Percentiles rank a stretch among this genome's conserved stretches.
Conservation (phyloP, 2,797 vertebrate species). For the Carduelis carduelis region DNA sequence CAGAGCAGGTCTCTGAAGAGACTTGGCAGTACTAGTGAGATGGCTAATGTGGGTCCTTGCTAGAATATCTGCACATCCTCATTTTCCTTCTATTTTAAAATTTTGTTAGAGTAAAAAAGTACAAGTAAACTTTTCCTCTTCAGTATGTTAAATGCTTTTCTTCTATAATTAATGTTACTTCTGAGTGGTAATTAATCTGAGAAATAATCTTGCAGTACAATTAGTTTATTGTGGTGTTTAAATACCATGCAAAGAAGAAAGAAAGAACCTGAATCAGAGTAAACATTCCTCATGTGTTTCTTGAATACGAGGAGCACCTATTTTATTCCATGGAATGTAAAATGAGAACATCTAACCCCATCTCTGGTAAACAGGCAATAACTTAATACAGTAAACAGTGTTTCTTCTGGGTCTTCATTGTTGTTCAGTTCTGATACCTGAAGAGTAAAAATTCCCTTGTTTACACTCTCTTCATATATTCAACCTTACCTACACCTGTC, state of each 20-base stretch:
- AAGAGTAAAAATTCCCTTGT: not conserved
- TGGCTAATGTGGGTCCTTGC: not conserved
- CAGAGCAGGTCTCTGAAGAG: not conserved
- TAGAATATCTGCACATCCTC: not conserved
- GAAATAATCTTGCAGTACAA: not conserved
- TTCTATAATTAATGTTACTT: not conserved
- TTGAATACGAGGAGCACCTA: not conserved
- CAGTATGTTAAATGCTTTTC: not conserved
- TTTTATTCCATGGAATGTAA: not conserved
- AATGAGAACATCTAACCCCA: not conserved
- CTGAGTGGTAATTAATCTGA: not conserved
- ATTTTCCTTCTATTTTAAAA: not conserved
- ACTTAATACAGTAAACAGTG: not conserved
- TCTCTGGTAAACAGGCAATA: not conserved
- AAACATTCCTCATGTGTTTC: not conserved
- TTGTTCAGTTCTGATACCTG: not conserved
- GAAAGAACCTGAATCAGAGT: not conserved
- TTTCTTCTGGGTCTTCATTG: not conserved
- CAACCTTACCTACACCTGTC: not conserved
- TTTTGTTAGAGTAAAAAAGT: not conserved
- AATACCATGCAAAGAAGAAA: not conserved
- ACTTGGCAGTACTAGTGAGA: not conserved
- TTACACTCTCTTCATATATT: not conserved
- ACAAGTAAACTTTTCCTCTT: not conserved
- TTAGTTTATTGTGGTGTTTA: not conserved